phyloP scores from a whole-genome alignment of 1,140 invertebrate genomes.

The Danaus plexippus region DNA sequence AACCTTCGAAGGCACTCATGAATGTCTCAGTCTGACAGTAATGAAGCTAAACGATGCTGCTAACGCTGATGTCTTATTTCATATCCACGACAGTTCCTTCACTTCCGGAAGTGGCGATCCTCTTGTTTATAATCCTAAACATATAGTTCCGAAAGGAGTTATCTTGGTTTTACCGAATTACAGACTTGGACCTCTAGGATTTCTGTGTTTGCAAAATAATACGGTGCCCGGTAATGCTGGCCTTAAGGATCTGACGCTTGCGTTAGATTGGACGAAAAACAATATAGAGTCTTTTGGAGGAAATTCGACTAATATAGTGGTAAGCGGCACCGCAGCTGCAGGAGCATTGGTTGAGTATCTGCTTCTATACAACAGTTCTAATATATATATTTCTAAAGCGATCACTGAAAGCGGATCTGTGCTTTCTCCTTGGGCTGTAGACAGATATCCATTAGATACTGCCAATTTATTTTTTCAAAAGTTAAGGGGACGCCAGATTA shows the following conservation, averaged over 20 bases:
- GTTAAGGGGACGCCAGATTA: constrained; percentile 6
- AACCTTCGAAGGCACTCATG: constrained; percentile 19
- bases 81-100: constrained; percentile 47
- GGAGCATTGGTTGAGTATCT: constrained; percentile 43
- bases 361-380: constrained; percentile 35
- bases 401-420: constrained; percentile 51
- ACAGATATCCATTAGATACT: constrained; percentile 37
- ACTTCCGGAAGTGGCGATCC: constrained; percentile 41
- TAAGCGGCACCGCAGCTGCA: constrained; percentile 39
- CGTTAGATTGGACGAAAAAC: constrained; percentile 77
- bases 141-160: constrained; percentile 32
- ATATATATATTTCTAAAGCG: constrained; percentile 34
- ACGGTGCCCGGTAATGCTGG: constrained; percentile 75
- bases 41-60: constrained; percentile 25
- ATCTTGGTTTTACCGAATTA: constrained; percentile 56
- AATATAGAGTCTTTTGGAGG: constrained; percentile 82
- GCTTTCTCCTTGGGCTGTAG: constrained; percentile 47
- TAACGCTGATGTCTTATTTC: constrained; percentile 40
- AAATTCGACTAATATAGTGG: constrained; percentile 67
- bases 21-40: constrained; percentile 53
- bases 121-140: constrained; percentile 34
- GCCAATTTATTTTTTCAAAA: constrained; percentile 16
- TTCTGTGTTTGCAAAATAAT: constrained; percentile 42
- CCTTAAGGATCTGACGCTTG: constrained; percentile 77
- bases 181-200: constrained; percentile 50